Conservation (phyloP, 1,140 invertebrate genomes). For the Conus ventricosus region DNA sequence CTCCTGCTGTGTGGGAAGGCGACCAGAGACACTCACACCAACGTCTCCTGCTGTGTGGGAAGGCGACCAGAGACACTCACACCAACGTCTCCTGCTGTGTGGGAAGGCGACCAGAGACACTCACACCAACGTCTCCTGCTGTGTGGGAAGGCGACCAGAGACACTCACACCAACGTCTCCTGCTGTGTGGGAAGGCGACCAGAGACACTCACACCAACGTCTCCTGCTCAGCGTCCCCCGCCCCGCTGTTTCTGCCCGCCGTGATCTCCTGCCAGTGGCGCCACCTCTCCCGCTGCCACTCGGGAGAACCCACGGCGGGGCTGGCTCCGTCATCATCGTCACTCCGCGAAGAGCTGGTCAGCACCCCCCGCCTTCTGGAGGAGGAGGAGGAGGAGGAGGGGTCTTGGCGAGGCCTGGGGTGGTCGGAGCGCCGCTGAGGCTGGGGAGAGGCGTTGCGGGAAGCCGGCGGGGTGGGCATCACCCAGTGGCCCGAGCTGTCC, state of each 20-base stretch:
- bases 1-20: too few relatives aligned
- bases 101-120: neutral
- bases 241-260: conserved; percentile 35
- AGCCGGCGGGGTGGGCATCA: conserved; percentile 47
- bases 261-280: conserved; percentile 48
- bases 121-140: too few relatives aligned
- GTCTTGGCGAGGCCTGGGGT: neutral
- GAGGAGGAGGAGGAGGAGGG: neutral
- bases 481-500: conserved; percentile 52
- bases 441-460: conserved; percentile 47
- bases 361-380: conserved; percentile 1
- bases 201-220: conserved; percentile 37
- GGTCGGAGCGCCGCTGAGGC: conserved; percentile 31
- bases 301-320: conserved; percentile 38
- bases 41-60: conserved; percentile 34
- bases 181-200: neutral
- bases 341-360: conserved; percentile 8
- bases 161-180: too few relatives aligned
- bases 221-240: conserved; percentile 64
- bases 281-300: conserved; percentile 56
- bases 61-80: neutral
- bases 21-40: conserved; percentile 46
- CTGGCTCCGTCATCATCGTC: conserved; percentile 29
- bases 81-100: too few relatives aligned
- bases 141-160: neutral